Percentiles rank a stretch among this genome's conserved stretches.
Conservation (phyloP, 2,888 invertebrate species). For the Lasiommata megera region DNA sequence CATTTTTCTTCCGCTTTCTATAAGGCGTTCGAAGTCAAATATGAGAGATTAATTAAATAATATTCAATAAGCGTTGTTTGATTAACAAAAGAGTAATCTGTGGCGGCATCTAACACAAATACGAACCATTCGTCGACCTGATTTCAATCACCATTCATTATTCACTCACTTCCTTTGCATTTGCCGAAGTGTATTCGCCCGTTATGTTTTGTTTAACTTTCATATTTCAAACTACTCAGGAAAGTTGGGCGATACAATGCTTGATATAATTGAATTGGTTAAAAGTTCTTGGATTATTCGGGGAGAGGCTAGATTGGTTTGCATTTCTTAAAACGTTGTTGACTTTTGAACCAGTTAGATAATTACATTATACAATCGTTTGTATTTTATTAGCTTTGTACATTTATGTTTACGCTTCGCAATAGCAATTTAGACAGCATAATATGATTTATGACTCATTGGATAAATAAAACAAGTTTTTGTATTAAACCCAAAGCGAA, state of each 20-base stretch:
- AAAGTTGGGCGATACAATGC: constrained; percentile 48
- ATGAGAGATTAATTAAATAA: constrained; percentile 76
- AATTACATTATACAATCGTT: constrained; percentile 8
- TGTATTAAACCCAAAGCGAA: constrained; percentile 26
- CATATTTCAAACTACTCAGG: constrained; percentile 66
- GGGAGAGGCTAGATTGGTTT: constrained; percentile 43
- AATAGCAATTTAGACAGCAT: constrained; percentile 19
- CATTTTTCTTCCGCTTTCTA: constrained; percentile 41
- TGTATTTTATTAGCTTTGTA: neutral
- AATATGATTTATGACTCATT: constrained; percentile 25
- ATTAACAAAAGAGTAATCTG: constrained; percentile 78
- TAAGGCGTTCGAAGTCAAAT: constrained; percentile 64
- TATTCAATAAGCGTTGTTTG: constrained; percentile 77
- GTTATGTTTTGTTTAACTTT: constrained; percentile 78
- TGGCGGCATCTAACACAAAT: constrained; percentile 79
- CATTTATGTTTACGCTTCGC: constrained; percentile 1
- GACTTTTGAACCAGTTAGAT: constrained; percentile 9
- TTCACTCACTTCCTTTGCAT: constrained; percentile 77
- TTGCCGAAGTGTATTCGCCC: constrained; percentile 69
- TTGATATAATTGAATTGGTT: constrained; percentile 49
- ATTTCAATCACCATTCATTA: constrained; percentile 80
- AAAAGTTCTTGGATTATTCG: constrained; percentile 51
- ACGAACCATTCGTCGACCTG: constrained; percentile 66
- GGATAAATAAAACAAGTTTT: constrained; percentile 25
- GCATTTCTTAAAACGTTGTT: constrained; percentile 10